Percentiles rank a stretch among this genome's conserved stretches.
Evolutionary conservation across 37 sponge, comb jelly and placozoan species (phyloP).

Genomic region (Chondrilla cf. caribensis): DNA sequence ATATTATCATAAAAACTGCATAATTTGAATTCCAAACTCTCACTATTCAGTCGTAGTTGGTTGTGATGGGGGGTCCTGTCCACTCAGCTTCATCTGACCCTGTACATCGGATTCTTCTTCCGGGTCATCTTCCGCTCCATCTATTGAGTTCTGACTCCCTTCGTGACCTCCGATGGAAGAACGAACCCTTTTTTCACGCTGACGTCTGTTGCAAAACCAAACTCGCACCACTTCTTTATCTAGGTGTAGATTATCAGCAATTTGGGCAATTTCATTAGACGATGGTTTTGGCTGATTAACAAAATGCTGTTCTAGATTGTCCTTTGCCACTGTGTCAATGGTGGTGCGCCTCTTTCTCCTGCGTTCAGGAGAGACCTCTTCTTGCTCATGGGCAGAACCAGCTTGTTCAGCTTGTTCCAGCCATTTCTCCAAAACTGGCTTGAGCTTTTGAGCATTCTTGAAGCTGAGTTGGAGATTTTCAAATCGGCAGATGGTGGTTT

Average conservation of each 20-base stretch:
- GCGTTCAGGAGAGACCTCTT: constrained; percentile 81
- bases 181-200: constrained; percentile 88
- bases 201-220: constrained; percentile 98
- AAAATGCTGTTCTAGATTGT: constrained; percentile 86
- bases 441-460: constrained; percentile 94
- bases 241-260: constrained; percentile 83
- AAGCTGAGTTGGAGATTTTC: constrained; percentile 94
- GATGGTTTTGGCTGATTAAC: constrained; percentile 82
- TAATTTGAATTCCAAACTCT: too few relatives aligned
- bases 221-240: constrained; percentile 95
- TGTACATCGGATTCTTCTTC: background rate
- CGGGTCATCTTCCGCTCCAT: background rate
- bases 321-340: constrained; percentile 80
- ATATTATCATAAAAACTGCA: too few relatives aligned
- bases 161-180: constrained; percentile 43
- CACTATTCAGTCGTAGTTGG: too few relatives aligned
- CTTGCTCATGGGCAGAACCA: constrained; percentile 57
- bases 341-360: constrained; percentile 83
- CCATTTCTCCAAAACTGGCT: constrained; percentile 94
- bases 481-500: constrained; percentile 97
- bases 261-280: constrained; percentile 71
- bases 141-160: background rate
- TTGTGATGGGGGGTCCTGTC: background rate
- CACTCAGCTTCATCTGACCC: background rate
- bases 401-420: constrained; percentile 90